Conservation (phyloP, 2,888 invertebrate genomes). For the Chrysotoxum bicinctum region DNA sequence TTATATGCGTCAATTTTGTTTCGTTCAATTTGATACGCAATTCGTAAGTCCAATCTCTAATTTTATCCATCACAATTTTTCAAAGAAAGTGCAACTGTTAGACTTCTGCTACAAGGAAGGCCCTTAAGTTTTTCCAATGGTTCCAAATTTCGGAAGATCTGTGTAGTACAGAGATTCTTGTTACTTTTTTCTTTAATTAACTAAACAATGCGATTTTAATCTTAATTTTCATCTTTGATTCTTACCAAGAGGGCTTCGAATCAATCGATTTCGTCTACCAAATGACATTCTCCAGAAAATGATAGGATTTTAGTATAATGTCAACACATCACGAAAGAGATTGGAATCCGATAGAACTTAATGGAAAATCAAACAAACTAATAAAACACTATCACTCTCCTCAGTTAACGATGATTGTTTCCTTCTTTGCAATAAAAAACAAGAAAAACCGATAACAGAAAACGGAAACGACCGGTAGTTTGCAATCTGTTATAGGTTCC, state of each 20-base stretch:
- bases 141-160: too few species aligned
- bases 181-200: too few species aligned
- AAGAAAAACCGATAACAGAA: neutral
- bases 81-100: too few species aligned
- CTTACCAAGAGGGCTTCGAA: neutral
- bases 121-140: too few species aligned
- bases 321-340: neutral
- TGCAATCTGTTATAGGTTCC: conserved; percentile 8
- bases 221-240: neutral
- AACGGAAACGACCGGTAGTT: conserved; percentile 15
- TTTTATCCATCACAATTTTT: too few species aligned
- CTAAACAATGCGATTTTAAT: too few species aligned
- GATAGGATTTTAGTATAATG: neutral
- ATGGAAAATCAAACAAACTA: neutral
- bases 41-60: too few species aligned
- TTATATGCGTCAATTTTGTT: too few species aligned
- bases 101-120: too few species aligned
- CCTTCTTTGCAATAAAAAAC: neutral
- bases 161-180: too few species aligned
- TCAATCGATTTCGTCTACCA: neutral
- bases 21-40: too few species aligned
- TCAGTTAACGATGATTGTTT: neutral
- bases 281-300: neutral
- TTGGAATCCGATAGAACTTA: neutral
- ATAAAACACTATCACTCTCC: conserved; percentile 6